Evolutionary conservation across 2,888 invertebrate species (phyloP).

Genomic region (Melikaiella ostensackeni): DNA sequence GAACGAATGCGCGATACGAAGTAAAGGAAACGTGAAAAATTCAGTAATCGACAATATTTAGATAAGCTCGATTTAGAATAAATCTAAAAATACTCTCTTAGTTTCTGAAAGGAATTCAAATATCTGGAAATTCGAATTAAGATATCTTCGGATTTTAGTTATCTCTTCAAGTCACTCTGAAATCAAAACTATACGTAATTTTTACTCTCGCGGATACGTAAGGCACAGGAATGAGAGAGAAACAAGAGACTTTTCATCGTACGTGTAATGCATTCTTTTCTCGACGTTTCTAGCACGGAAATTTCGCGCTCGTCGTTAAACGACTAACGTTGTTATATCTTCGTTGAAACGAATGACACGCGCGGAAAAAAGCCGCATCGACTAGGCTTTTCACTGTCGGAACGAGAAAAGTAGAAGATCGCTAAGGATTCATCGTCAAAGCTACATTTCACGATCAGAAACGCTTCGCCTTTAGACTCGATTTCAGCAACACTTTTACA

Average conservation of each 20-base stretch:
- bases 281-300: constrained; percentile 37
- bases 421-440: constrained; percentile 75
- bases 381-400: constrained; percentile 71
- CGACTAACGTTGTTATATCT: constrained; percentile 66
- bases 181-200: constrained; percentile 46
- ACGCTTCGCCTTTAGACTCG: constrained; percentile 36
- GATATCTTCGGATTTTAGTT: constrained; percentile 23
- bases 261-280: constrained; percentile 23
- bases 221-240: constrained; percentile 40
- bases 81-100: constrained; percentile 22
- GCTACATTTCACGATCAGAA: constrained; percentile 70
- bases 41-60: constrained; percentile 39
- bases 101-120: constrained; percentile 6
- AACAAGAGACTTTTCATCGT: constrained; percentile 40
- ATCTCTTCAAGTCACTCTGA: constrained; percentile 21
- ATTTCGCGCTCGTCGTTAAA: constrained; percentile 32
- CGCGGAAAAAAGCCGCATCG: constrained; percentile 64
- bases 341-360: constrained; percentile 66
- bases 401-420: constrained; percentile 71
- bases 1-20: constrained; percentile 43
- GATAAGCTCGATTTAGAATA: constrained; percentile 38
- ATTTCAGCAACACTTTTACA: constrained; percentile 9
- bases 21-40: constrained; percentile 35
- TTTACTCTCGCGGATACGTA: constrained; percentile 40
- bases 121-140: constrained; percentile 4